phyloP scores from a whole-genome alignment of 2,113 vertebrate species.

The Panthera uncia region DNA sequence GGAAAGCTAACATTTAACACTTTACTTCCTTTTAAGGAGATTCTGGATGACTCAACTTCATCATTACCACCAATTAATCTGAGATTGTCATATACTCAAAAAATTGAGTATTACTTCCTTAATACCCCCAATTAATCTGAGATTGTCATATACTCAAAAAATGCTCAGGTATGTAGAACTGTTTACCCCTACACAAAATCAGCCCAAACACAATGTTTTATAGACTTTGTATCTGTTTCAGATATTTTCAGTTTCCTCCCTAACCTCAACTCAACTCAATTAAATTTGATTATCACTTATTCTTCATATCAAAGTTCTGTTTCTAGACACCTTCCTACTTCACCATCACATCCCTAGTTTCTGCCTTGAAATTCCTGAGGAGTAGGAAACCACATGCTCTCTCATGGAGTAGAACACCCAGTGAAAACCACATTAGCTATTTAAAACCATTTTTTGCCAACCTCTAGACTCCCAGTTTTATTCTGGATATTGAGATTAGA shows the following conservation, averaged over 20 bases:
- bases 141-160: neutral
- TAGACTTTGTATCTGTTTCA: neutral
- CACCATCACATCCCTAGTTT: neutral
- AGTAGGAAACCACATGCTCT: neutral
- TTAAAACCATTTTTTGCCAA: neutral
- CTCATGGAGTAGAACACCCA: neutral
- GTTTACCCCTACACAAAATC: neutral
- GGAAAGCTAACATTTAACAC: constrained; percentile 1
- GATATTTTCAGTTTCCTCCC: neutral
- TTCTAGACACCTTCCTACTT: neutral
- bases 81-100: neutral
- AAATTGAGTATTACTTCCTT: neutral
- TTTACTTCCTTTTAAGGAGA: neutral
- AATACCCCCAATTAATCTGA: neutral
- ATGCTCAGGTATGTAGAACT: neutral
- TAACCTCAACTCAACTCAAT: neutral
- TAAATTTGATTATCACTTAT: neutral
- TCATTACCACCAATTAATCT: neutral
- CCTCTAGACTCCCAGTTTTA: neutral
- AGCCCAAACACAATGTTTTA: neutral
- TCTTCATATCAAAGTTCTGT: neutral
- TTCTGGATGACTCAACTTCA: neutral
- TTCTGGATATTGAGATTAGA: constrained; percentile 6
- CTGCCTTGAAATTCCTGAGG: neutral
- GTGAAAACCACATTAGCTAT: neutral